Evolutionary conservation across 2,888 invertebrate species (phyloP), one percentile per base, ranked within the genome.

Genomic region (Eutolmus rufibarbis): DNA sequence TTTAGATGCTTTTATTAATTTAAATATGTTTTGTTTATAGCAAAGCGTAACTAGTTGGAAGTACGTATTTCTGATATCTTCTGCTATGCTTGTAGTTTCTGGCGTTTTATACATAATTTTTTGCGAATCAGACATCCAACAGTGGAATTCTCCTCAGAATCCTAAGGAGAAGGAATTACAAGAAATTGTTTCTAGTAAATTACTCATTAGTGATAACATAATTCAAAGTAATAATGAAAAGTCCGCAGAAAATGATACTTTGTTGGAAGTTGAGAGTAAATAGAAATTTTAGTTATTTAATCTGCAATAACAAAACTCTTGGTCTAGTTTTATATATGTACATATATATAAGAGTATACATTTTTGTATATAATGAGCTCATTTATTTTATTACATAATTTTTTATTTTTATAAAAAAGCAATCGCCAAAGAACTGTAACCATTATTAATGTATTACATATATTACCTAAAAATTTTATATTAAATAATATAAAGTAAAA

Each of bases 11-110:
- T 7, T 51, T 51, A 51, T 14, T 51, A 51, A 51, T 66, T 19
- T 19, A 66, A 23, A 23, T 57, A 23, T 28, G 1, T 5, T 56
- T 66, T 12, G 3, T 28, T 14, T 92, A 14, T 90, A 95, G 95
- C 94, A 95, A 94, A 94, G 94, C 0, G 92, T 93, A 5, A 92
- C 92, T 2, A 94, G 94, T 89, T 95, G 95, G 95, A 94, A 94
- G 89, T 93, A 94, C 89, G 94, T 95, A 0, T 95, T 95, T 89
- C 92, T 94, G 88, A 93, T 95, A 74, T 91, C 94, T 2, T 92
- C 94, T 0, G 91, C 89, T 1, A 93, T 95, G 91, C 91, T 94
- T 2, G 91, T 94, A 40, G 89, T 92, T 9, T 93, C 94, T 40
- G 95, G 94, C 37, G 88, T 93, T 0, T 87, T 94, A 1, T 95